phyloP scores from a whole-genome alignment of 2,113 vertebrate genomes.

The Columba janthina region DNA sequence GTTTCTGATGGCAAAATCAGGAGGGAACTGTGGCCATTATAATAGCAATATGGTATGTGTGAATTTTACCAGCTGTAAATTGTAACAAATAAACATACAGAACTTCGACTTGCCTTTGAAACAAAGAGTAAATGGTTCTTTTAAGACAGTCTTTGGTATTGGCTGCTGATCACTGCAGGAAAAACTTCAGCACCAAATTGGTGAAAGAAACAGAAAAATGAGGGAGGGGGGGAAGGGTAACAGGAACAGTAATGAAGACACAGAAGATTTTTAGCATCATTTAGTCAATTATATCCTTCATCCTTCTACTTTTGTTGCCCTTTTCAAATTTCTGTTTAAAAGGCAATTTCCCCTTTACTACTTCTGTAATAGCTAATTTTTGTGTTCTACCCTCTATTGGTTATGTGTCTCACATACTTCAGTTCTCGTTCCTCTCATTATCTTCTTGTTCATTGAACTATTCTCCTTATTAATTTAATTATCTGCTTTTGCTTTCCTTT shows the following conservation, averaged over 20 bases:
- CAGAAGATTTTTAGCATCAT: not conserved
- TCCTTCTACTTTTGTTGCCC: not conserved
- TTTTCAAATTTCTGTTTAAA: not conserved
- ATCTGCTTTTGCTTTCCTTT: not conserved
- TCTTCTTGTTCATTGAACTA: constrained; percentile 7
- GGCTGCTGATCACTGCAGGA: not conserved
- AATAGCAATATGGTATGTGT: not conserved
- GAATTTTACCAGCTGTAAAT: not conserved
- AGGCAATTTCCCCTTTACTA: not conserved
- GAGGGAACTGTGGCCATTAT: not conserved
- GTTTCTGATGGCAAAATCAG: not conserved
- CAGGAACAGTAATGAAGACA: not conserved
- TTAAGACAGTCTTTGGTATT: not conserved
- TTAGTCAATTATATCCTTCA: not conserved
- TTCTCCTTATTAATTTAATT: constrained; percentile 49
- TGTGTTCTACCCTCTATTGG: not conserved
- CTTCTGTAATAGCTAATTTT: not conserved
- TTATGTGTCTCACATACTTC: not conserved
- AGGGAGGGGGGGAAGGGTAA: too few species aligned
- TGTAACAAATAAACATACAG: not conserved
- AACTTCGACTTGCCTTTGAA: not conserved
- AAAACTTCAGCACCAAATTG: not conserved
- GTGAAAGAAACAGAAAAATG: not conserved
- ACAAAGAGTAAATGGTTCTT: not conserved
- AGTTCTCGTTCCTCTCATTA: constrained; percentile 24